Base-by-base conservation (phyloP, 2,113 vertebrate species). In the Malurus cyaneus region DNA sequence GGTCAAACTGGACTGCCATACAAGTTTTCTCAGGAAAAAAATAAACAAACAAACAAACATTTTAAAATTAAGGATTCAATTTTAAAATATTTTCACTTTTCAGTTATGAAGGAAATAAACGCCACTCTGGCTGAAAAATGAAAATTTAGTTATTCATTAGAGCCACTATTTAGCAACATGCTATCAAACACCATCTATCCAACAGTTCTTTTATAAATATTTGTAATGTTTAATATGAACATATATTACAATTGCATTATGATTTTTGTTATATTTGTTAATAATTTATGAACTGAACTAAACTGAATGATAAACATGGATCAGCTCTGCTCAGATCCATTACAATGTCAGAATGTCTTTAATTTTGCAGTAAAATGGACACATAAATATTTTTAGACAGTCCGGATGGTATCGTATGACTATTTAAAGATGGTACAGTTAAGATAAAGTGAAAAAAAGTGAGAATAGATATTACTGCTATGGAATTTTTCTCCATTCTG, bases 1-100 rank as follows among this genome's bases (percentile, higher is more conserved):
- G 0, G 42, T 25, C 11, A 56, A 74, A 41, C 4, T 57, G 9
- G 28, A 69, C 46, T 54, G 10, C 2, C 1, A 10, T 23, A 41
- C 5, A 50, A 50, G 17, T 34, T 64, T 69, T 65, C 18, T 18
- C 12, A 74, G 20, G 39, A 39, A 39, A 39, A 8, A 39, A 39
- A 39, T 11, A 39, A 39, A 39, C 39, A 39, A 39, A 39, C 36
- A 39, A 39, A 39, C 39, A 39, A 39, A 20, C 0, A 8, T 42
- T 70, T 85, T 41, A 5, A 89, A 82, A 12, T 31, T 1, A 89
- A 74, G 5, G 2, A 57, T 31, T 70, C 50, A 21, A 53, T 57
- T 39, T 53, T 39, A 81, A 23, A 29, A 46, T 60, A 56, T 10
- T 54, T 73, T 49, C 5, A n/a, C 12, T 21, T 70, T 47, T 60